Evolutionary conservation across 2,888 invertebrate genomes (phyloP), one percentile per base, ranked within the genome.

Genomic region (Acleris laterana): DNA sequence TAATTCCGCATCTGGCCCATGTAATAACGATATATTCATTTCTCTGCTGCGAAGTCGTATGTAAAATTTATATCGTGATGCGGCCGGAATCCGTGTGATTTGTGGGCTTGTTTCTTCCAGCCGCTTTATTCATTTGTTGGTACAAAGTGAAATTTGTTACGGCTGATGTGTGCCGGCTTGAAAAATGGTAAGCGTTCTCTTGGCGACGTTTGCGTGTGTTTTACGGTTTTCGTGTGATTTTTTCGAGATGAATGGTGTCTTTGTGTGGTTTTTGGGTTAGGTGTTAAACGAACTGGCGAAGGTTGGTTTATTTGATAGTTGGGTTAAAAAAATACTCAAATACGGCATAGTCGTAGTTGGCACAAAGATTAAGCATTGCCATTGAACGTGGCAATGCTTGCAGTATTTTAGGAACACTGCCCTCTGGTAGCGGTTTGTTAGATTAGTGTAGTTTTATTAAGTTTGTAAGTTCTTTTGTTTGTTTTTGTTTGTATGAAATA

Each of bases 61-160:
- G 57, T 62, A 51, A 56, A 57, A 65, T 65, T 46, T 65, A 50
- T 65, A 51, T 19, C 48, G 48, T 48, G 46, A 51, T 48, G 56
- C 61, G 48, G 46, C 38, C 46, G 56, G 61, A 38, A 46, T 66
- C 57, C 48, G 38, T 25, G 56, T 66, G 66, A 66, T 66, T 62
- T 66, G 66, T 66, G 61, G 32, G 51, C 61, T 57, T 66, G 66
- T 66, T 56, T 61, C 61, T 57, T 57, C 61, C 61, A 66, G 61
- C 46, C 50, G 61, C 55, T 62, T 56, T 57, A 62, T 62, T 66
- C 62, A 66, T 66, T 62, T 66, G 66, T 62, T 62, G 66, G 57
- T 62, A 49, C 57, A 66, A 66, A 66, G 66, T 66, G 62, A 66
- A 66, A 66, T 66, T 62, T 66, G 66, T 62, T 66, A 19, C 44